These are phyloP conservation scores for Eidolon helvum DNA, from an alignment of 2,113 vertebrate species.

Conservation along the genomic window DNA sequence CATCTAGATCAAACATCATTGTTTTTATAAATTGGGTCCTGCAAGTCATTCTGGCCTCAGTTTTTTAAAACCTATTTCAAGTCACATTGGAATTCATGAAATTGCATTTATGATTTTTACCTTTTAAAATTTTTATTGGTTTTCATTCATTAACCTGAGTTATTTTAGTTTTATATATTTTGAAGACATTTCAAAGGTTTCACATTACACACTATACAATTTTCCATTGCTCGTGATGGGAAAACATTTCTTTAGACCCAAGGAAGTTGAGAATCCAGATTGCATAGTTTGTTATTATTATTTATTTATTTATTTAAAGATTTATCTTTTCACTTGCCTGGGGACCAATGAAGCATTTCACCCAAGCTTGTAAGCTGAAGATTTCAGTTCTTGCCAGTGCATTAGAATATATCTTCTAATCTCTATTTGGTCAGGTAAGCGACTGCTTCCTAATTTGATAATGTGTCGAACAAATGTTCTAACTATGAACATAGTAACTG, in stretches of 20 bases:
- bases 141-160: constrained; percentile 20
- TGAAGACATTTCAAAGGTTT: background rate
- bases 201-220: background rate
- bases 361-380: background rate
- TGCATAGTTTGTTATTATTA: constrained; percentile 10
- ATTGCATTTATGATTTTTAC: background rate
- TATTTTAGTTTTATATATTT: constrained; percentile 7
- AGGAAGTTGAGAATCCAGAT: constrained; percentile 9
- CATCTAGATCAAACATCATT: background rate
- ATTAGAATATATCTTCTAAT: background rate
- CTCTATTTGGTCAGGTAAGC: background rate
- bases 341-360: background rate
- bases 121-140: constrained; percentile 32
- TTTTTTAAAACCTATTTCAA: background rate
- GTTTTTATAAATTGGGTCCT: background rate
- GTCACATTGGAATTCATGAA: constrained; percentile 13
- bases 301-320: background rate
- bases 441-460: background rate
- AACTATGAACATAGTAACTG: background rate
- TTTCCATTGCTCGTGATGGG: background rate
- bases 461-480: background rate
- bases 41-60: background rate
- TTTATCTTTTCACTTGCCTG: constrained; percentile 18
- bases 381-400: background rate
- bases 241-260: background rate